Evolutionary conservation across 2,113 vertebrate species (phyloP).

Genomic region (Carollia perspicillata): DNA sequence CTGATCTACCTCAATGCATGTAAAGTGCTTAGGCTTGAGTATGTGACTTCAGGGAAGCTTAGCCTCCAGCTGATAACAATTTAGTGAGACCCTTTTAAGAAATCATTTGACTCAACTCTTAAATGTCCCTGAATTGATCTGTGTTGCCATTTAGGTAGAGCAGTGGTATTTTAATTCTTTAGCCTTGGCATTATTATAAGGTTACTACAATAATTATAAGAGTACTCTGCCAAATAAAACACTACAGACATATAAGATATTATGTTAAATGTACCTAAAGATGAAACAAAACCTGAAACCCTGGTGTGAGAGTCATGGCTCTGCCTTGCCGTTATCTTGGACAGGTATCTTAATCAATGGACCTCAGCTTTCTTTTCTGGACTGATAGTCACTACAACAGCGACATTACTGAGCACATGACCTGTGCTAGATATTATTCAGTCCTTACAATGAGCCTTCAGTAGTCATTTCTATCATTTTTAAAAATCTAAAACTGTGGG

Average conservation of each 20-base stretch:
- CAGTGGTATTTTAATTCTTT: slow-evolving; percentile 21
- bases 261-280: not conserved
- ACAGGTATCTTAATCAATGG: not conserved
- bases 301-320: not conserved
- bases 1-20: not conserved
- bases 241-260: not conserved
- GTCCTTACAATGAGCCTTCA: not conserved
- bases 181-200: not conserved
- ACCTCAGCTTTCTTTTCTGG: not conserved
- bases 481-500: not conserved
- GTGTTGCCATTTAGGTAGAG: not conserved
- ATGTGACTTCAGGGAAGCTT: not conserved
- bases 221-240: slow-evolving; percentile 25
- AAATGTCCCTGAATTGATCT: not conserved
- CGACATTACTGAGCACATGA: not conserved
- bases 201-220: not conserved
- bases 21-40: not conserved
- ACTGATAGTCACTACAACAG: not conserved
- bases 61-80: not conserved
- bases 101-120: not conserved
- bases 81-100: not conserved
- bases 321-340: not conserved
- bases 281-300: not conserved
- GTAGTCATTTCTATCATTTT: not conserved
- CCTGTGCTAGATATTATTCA: not conserved